Percentiles rank a stretch among this genome's conserved stretches.
These are phyloP conservation scores for Icerya purchasi DNA, from an alignment of 2,888 invertebrate genomes.

Conservation along the genomic window DNA sequence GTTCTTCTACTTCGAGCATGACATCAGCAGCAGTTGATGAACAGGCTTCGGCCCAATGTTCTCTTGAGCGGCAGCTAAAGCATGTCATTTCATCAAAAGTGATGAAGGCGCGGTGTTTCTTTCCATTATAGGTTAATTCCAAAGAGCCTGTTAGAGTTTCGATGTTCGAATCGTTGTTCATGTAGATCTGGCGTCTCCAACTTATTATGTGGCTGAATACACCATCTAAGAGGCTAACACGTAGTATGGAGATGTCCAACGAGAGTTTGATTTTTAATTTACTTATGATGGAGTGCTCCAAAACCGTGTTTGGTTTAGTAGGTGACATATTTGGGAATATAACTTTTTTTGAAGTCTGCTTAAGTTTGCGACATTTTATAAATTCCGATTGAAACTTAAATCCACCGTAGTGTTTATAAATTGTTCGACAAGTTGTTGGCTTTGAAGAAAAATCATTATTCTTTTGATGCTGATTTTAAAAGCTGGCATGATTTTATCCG, in stretches of 20 bases:
- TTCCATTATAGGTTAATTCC: no score
- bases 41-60: no score
- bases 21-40: no score
- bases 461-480: background rate
- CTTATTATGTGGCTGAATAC: background rate
- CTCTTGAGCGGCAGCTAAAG: no score
- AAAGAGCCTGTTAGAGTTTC: no score
- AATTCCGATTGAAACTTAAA: background rate
- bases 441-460: background rate
- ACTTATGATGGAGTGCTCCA: background rate
- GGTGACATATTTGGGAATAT: background rate
- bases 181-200: background rate
- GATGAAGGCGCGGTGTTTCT: no score
- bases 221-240: background rate
- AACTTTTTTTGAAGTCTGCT: background rate
- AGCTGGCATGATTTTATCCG: background rate
- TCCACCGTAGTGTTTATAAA: background rate
- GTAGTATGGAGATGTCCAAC: background rate
- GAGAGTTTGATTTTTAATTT: background rate
- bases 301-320: background rate
- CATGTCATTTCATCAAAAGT: no score
- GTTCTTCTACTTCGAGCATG: no score
- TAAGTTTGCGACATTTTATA: background rate
- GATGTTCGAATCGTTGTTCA: no score
- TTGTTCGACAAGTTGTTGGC: background rate